phyloP scores from a whole-genome alignment of 2,888 invertebrate genomes.

The Catocala fraxini region DNA sequence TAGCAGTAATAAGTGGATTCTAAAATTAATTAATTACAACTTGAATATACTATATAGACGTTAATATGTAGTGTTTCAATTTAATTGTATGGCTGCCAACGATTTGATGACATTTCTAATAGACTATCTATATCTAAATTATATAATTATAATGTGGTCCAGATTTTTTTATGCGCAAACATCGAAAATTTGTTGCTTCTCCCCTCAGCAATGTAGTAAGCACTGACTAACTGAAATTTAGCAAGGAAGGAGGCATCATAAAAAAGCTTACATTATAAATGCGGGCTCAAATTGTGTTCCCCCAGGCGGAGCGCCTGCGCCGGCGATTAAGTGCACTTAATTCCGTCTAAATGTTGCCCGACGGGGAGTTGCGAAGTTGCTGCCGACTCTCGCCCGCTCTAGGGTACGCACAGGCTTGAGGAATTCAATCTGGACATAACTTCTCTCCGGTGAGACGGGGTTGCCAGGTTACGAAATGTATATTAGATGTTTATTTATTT shows the following conservation, averaged over 20 bases:
- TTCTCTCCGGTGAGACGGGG: conserved; percentile 32
- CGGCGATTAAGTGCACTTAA: conserved; percentile 83
- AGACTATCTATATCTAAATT: too few species aligned
- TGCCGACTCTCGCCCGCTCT: conserved; percentile 49
- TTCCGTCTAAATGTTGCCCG: conserved; percentile 81
- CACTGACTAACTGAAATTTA: conserved; percentile 61
- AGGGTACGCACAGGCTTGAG: conserved; percentile 36
- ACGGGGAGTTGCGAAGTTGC: conserved; percentile 64
- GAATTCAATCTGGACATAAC: conserved; percentile 43
- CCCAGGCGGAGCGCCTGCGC: conserved; percentile 74
- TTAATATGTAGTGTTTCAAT: too few species aligned
- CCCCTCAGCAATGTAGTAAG: conserved; percentile 1
- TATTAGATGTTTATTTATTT: too few species aligned
- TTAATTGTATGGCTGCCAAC: too few species aligned
- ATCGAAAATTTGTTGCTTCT: too few species aligned
- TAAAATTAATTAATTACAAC: too few species aligned
- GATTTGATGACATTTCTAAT: too few species aligned
- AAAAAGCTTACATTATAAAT: conserved; percentile 69
- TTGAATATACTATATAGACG: too few species aligned
- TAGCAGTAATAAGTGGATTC: too few species aligned
- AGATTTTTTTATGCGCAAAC: too few species aligned
- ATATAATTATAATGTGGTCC: too few species aligned
- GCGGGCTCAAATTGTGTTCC: conserved; percentile 71
- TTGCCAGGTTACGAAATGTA: conserved; percentile 16
- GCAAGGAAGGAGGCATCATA: conserved; percentile 60